These are phyloP conservation scores for Phaonia tiefii DNA, from an alignment of 2,888 invertebrate genomes.

Conservation along the genomic window DNA sequence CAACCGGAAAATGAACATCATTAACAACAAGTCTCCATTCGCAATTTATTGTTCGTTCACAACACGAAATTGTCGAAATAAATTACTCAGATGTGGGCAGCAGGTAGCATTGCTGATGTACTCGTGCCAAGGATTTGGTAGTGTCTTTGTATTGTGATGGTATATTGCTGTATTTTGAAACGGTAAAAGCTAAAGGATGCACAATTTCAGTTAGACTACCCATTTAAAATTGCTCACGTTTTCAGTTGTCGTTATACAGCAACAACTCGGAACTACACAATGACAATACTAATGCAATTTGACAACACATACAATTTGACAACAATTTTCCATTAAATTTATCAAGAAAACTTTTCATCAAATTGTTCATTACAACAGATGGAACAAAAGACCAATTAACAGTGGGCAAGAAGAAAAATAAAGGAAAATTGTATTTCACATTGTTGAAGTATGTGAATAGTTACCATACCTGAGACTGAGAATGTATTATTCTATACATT, in stretches of 20 bases:
- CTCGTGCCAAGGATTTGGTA: background rate
- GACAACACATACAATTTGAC: too few species aligned
- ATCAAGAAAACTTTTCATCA: too few species aligned
- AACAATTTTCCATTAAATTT: too few species aligned
- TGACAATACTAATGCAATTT: too few species aligned
- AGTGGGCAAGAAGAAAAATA: too few species aligned
- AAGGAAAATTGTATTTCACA: too few species aligned
- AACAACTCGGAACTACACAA: too few species aligned
- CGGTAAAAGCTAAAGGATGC: background rate
- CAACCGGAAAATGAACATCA: slow-evolving; percentile 25
- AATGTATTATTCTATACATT: too few species aligned
- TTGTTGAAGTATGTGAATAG: too few species aligned
- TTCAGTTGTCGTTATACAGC: background rate
- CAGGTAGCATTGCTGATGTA: background rate
- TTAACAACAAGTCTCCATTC: slow-evolving; percentile 16
- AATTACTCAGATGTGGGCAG: background rate
- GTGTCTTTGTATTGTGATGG: background rate
- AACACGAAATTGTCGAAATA: background rate
- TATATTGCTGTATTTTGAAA: background rate
- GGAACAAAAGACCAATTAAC: too few species aligned
- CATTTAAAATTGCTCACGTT: background rate
- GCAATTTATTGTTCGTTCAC: background rate
- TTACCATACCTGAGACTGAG: too few species aligned
- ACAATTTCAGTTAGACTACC: background rate
- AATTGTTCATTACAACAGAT: too few species aligned